phyloP scores from a whole-genome alignment of 2,888 invertebrate genomes.

The Sarcophaga carnaria region DNA sequence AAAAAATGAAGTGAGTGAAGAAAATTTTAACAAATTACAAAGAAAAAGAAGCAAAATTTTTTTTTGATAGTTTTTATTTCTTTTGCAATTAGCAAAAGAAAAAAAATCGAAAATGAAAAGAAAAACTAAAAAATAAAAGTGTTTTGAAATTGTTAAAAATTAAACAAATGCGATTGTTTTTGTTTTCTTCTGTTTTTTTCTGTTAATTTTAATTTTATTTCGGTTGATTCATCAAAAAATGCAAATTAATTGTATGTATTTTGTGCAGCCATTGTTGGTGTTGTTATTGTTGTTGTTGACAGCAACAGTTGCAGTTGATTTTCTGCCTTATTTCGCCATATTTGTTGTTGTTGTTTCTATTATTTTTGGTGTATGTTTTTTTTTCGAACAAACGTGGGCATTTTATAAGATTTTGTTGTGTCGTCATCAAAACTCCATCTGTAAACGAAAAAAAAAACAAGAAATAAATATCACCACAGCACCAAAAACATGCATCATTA shows the following conservation, averaged over 20 bases:
- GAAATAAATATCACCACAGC: slow-evolving; percentile 61
- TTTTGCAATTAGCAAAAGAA: background rate
- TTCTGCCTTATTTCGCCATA: slow-evolving; percentile 13
- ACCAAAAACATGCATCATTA: background rate
- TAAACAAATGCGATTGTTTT: background rate
- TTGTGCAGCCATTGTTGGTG: slow-evolving; percentile 9
- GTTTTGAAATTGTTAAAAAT: background rate
- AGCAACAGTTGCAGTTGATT: slow-evolving; percentile 56
- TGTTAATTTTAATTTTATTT: slow-evolving; percentile 7
- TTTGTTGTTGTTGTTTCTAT: slow-evolving; percentile 21
- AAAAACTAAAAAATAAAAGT: background rate
- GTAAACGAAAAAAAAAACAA: background rate
- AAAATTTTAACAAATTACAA: background rate
- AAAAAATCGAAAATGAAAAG: background rate
- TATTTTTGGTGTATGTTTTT: slow-evolving; percentile 3
- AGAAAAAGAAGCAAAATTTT: background rate
- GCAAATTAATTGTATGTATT: slow-evolving; percentile 1
- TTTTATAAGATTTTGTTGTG: slow-evolving; percentile 48
- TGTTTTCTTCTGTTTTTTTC: background rate
- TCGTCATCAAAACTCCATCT: slow-evolving; percentile 59
- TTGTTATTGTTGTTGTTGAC: slow-evolving; percentile 28
- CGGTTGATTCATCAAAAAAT: slow-evolving; percentile 47
- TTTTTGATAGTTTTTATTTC: background rate
- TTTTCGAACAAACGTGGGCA: slow-evolving; percentile 38
- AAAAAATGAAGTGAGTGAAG: background rate